phyloP scores from a whole-genome alignment of 2,888 invertebrate species.

The Spilosoma lubricipeda region DNA sequence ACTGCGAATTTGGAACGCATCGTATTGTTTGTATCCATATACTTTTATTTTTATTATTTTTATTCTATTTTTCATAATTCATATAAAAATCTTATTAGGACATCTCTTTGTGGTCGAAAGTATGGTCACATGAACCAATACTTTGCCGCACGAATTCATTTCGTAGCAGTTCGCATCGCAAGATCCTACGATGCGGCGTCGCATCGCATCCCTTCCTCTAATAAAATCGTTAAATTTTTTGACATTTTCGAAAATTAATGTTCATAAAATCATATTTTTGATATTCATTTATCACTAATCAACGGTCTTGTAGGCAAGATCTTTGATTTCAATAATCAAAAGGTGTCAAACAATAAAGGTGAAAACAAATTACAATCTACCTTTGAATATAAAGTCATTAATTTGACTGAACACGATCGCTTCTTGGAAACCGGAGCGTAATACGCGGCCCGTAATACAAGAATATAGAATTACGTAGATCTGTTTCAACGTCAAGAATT shows the following conservation, averaged over 20 bases:
- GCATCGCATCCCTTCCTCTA: no score
- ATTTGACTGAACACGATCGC: conserved; percentile 6
- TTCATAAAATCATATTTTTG: not conserved
- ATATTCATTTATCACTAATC: not conserved
- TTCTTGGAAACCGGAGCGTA: conserved; percentile 11
- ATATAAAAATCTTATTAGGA: no score
- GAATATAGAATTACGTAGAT: conserved; percentile 21
- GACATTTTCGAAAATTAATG: not conserved
- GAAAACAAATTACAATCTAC: conserved; percentile 13
- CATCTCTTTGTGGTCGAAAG: no score
- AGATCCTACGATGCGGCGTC: no score
- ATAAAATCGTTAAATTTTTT: no score
- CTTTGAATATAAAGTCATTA: conserved; percentile 8
- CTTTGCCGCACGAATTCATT: no score
- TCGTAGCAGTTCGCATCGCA: no score
- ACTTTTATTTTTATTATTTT: no score
- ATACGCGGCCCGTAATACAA: conserved; percentile 7
- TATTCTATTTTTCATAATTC: no score
- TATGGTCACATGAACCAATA: no score
- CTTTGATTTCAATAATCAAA: not conserved
- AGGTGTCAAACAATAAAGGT: conserved; percentile 4
- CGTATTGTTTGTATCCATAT: no score
- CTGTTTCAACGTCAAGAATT: conserved; percentile 16
- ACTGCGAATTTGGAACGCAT: no score
- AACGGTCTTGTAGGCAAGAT: not conserved